Base-by-base conservation (phyloP, 2,888 invertebrate species). In the Oeneis ivallda region DNA sequence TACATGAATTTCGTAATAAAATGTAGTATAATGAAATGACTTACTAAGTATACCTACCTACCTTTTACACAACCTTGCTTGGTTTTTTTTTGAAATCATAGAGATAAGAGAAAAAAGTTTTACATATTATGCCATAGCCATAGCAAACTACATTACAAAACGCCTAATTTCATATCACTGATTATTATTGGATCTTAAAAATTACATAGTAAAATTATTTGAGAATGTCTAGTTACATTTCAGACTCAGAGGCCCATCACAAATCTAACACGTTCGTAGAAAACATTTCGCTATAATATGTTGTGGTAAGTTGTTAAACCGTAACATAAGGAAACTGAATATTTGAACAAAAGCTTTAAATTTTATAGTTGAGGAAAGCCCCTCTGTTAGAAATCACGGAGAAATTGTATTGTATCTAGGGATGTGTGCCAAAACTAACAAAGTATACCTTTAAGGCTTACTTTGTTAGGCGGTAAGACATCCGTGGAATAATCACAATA, bases 401-500 rank as follows among this genome's bases (percentile, higher is more conserved):
- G 53, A 54, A 54, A 54, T 54, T 62, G 54, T 53, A 32, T 43
- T 34, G 34, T 54, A 63, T 47, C 59, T 58, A 7, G 15, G 59
- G 39, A 57, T 63, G 56, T 63, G 41, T 57, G 63, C 56, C 49
- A 60, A 45, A 59, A 34, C 56, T 62, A 47, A 65, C 70, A 60
- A 65, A 69, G 61, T 69, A 58, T 45, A 50, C 47, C 32, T 45
- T 26, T 26, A 26, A 26, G 53, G 53, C 52, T 64, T 67, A n/a
- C n/a, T n/a, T n/a, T n/a, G n/a, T n/a, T 58, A 67, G 59, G 62
- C 50, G 67, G 64, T 41, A 67, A 62, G 43, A 64, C 62, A 62
- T 62, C 64, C 53, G 60, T 63, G 65, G 68, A 64, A 65, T 64
- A 57, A 57, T 39, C 61, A 45, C 64, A 67, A 66, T 62, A 62